phyloP scores from a whole-genome alignment of 2,888 invertebrate genomes.

The Hemithea aestivaria region DNA sequence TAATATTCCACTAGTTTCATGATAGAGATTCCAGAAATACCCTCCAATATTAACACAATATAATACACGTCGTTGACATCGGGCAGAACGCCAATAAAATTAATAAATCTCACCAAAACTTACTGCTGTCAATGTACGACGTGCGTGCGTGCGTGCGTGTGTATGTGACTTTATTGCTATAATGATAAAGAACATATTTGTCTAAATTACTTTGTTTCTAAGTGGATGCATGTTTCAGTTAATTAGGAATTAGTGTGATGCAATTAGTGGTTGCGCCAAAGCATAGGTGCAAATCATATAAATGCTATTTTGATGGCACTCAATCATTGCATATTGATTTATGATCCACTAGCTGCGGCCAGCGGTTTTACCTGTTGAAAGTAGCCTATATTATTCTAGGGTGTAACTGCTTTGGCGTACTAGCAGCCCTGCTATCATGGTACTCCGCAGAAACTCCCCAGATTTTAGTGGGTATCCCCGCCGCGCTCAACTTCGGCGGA shows the following conservation, averaged over 20 bases:
- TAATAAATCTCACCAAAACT: slow-evolving; percentile 4
- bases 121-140: background rate
- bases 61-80: slow-evolving; percentile 6
- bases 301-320: slow-evolving; percentile 5
- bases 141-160: too few species aligned
- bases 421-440: too few species aligned
- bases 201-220: background rate
- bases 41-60: slow-evolving; percentile 2
- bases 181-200: background rate
- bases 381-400: too few species aligned
- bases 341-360: background rate
- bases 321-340: background rate
- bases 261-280: slow-evolving; percentile 3
- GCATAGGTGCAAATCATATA: slow-evolving; percentile 7
- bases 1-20: background rate
- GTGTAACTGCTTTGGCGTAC: too few species aligned
- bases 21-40: slow-evolving; percentile 1
- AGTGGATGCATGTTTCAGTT: background rate
- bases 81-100: slow-evolving; percentile 9
- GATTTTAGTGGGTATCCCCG: too few species aligned
- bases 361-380: too few species aligned
- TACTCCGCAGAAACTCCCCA: too few species aligned
- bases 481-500: too few species aligned
- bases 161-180: background rate
- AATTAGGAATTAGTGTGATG: slow-evolving; percentile 4